Conservation (phyloP, 2,888 invertebrate genomes). For the Heteromyza rotundicornis region DNA sequence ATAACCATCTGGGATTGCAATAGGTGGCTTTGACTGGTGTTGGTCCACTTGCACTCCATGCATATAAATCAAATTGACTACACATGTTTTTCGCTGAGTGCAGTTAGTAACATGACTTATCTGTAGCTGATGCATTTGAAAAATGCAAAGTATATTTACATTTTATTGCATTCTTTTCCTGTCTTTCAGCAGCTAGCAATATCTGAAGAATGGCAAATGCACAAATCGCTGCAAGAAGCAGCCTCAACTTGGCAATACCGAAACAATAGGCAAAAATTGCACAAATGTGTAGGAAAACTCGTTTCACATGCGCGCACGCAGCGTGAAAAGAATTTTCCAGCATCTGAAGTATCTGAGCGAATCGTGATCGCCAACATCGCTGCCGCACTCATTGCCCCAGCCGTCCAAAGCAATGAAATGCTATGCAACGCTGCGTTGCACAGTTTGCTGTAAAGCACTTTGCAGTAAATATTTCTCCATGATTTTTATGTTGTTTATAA, state of each 20-base stretch:
- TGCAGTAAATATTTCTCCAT: slow-evolving; percentile 30
- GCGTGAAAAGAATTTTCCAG: slow-evolving; percentile 10
- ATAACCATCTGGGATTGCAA: too few relatives aligned
- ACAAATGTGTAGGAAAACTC: slow-evolving; percentile 8
- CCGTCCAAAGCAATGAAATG: background rate
- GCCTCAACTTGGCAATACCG: background rate
- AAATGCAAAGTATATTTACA: slow-evolving; percentile 2
- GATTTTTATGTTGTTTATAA: slow-evolving; percentile 42
- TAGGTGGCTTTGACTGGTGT: too few relatives aligned
- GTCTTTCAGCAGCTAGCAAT: background rate
- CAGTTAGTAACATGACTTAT: background rate
- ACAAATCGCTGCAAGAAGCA: background rate
- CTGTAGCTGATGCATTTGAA: background rate
- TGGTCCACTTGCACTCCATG: too few relatives aligned
- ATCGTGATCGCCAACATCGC: background rate
- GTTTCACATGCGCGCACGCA: slow-evolving; percentile 19
- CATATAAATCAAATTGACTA: too few relatives aligned
- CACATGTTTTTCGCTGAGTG: too few relatives aligned
- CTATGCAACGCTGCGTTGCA: background rate
- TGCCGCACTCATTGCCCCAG: background rate
- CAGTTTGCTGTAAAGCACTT: slow-evolving; percentile 15
- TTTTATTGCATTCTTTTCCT: background rate
- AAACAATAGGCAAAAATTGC: background rate
- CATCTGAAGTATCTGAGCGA: background rate
- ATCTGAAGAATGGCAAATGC: background rate